A percentile compares a stretch with the other conserved stretches of the same genome.
Evolutionary conservation across 2,797 vertebrate species (phyloP).

Genomic region (Sarcophilus harrisii): DNA sequence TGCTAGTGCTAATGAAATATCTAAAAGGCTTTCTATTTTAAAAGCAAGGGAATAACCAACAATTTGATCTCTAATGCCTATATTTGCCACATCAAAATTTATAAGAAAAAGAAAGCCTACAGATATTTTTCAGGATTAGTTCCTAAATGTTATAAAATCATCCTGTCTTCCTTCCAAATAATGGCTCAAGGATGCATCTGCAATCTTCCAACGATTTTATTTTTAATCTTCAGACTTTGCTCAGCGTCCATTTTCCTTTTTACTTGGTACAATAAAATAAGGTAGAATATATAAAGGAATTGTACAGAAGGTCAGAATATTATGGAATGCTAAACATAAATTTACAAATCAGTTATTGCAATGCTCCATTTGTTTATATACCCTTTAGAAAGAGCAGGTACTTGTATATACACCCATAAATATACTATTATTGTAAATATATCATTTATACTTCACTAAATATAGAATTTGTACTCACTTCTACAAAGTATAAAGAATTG

Average conservation of each 20-base stretch:
- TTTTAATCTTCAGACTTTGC: background rate
- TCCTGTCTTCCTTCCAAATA: background rate
- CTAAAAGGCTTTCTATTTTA: background rate
- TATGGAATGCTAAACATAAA: background rate
- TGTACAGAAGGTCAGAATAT: background rate
- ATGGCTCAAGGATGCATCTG: background rate
- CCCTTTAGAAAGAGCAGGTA: background rate
- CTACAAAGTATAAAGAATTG: background rate
- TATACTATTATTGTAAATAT: background rate
- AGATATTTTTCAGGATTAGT: background rate
- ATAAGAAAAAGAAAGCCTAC: background rate
- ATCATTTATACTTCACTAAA: background rate
- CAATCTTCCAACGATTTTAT: background rate
- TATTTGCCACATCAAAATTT: background rate
- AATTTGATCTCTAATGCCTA: background rate
- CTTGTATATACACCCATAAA: background rate
- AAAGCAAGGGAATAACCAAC: background rate
- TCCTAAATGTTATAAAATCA: background rate
- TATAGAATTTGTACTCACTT: background rate
- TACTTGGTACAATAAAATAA: background rate
- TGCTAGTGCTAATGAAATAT: background rate
- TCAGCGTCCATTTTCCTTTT: background rate
- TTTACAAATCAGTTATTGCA: background rate
- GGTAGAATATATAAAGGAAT: background rate
- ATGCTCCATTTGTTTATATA: background rate